Percentiles rank a stretch among this genome's conserved stretches.
Evolutionary conservation across 1,140 invertebrate species (phyloP).

Genomic region (Danaus plexippus): DNA sequence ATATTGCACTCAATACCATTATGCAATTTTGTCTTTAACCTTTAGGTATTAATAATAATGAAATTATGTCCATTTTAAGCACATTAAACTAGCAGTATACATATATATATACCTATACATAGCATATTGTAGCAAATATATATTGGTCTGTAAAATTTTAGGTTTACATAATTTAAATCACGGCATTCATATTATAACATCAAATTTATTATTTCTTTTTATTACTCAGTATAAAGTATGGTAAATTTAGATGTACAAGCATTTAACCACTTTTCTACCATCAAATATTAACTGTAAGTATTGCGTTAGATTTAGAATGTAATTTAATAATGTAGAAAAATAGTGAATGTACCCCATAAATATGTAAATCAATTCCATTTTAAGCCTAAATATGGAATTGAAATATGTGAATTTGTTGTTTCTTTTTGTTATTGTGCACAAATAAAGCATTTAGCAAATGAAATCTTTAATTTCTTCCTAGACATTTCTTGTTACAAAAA

Average conservation of each 20-base stretch:
- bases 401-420: constrained; percentile 24
- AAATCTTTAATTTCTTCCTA: constrained; percentile 22
- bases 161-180: too few species aligned
- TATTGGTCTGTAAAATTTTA: too few species aligned
- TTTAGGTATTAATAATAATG: constrained; percentile 1
- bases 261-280: constrained; percentile 19
- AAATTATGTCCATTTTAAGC: constrained; percentile 19
- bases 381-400: constrained; percentile 42
- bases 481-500: too few species aligned
- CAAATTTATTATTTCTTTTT: too few species aligned
- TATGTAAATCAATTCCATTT: constrained; percentile 20
- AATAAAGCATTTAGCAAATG: constrained; percentile 45
- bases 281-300: constrained; percentile 7
- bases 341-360: constrained; percentile 12
- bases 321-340: constrained; percentile 6
- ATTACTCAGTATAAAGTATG: too few species aligned
- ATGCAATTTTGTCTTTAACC: background rate
- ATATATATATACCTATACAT: too few species aligned
- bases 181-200: too few species aligned
- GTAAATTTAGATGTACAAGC: too few species aligned
- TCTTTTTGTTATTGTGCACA: constrained; percentile 47
- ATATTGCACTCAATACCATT: too few species aligned
- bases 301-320: too few species aligned
- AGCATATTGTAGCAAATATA: too few species aligned
- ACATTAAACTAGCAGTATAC: constrained; percentile 7